phyloP scores from a whole-genome alignment of 1,140 invertebrate species.

The Bombus cullumanus region DNA sequence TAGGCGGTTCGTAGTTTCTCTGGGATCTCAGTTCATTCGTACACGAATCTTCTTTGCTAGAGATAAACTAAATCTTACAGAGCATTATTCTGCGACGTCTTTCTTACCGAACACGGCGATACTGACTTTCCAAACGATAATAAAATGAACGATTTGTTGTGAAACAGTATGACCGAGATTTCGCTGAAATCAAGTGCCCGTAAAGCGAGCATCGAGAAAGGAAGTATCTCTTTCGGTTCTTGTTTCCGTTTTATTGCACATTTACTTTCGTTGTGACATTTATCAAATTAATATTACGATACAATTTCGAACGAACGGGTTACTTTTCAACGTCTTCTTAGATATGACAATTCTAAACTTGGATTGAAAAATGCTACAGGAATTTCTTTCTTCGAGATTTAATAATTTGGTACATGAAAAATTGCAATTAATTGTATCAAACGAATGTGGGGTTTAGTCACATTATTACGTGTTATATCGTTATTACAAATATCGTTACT shows the following conservation, averaged over 20 bases:
- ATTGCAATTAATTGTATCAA: background rate
- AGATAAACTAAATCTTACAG: background rate
- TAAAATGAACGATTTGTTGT: background rate
- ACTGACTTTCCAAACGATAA: background rate
- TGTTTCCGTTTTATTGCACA: background rate
- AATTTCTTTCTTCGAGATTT: background rate
- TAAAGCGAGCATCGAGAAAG: accelerated
- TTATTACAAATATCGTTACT: too few relatives aligned
- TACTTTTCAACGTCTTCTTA: too few relatives aligned
- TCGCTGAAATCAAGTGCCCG: background rate
- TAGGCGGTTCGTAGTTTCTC: background rate
- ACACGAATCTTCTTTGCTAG: background rate
- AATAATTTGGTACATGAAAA: accelerated
- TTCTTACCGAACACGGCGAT: conserved; percentile 25
- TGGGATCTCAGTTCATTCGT: background rate
- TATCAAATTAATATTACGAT: too few relatives aligned
- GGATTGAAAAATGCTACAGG: too few relatives aligned
- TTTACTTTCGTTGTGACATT: background rate
- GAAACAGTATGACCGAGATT: too few relatives aligned
- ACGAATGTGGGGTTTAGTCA: accelerated
- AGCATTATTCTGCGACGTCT: background rate
- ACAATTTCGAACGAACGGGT: too few relatives aligned
- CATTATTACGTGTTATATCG: too few relatives aligned
- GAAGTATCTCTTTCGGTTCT: background rate
- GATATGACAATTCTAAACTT: too few relatives aligned